Evolutionary conservation across 2,113 vertebrate genomes (phyloP), one percentile per base, ranked within the genome.

Genomic region (Hydrolagus affinis): DNA sequence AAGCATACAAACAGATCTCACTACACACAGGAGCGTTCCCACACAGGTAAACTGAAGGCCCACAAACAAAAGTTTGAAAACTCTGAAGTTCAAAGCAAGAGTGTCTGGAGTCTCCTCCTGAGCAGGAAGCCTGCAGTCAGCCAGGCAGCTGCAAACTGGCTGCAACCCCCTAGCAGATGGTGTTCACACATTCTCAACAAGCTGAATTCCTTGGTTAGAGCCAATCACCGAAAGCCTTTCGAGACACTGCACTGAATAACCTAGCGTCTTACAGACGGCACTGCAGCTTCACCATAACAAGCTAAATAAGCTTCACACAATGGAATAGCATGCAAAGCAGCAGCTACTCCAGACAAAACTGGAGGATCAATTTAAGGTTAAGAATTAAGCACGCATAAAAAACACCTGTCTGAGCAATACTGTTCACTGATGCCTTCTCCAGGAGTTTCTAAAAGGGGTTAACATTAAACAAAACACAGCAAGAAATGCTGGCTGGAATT

Each of bases 161-260:
- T 89, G 86, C 73, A 87, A 85, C 87, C 91, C 92, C 92, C 88
- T 80, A 89, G 90, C 91, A 91, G 90, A 91, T 91, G 90, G 89
- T 88, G 86, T 89, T 92, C 89, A 88, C 89, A 90, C 90, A 87
- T 90, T 87, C 90, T 92, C 90, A 88, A 89, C 92, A 9, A 94
- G 90, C 91, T 89, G 91, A 94, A 95, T 94, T 95, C 93, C 93
- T 94, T 90, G 90, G 88, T 69, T 86, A 88, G 86, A 85, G 0
- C 94, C 95, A 95, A 95, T 95, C 91, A 88, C 91, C 90, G 87
- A 86, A 86, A 86, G 88, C 90, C 88, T 87, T 91, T 93, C 87
- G 89, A 89, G 87, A 87, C 89, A 91, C 90, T 89, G 89, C 86
- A 80, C 85, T 83, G 89, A 91, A 94, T 88, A 89, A 88, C 88